These are phyloP conservation scores for Xerus inauris DNA, from an alignment of 2,113 vertebrate species.

Conservation along the genomic window DNA sequence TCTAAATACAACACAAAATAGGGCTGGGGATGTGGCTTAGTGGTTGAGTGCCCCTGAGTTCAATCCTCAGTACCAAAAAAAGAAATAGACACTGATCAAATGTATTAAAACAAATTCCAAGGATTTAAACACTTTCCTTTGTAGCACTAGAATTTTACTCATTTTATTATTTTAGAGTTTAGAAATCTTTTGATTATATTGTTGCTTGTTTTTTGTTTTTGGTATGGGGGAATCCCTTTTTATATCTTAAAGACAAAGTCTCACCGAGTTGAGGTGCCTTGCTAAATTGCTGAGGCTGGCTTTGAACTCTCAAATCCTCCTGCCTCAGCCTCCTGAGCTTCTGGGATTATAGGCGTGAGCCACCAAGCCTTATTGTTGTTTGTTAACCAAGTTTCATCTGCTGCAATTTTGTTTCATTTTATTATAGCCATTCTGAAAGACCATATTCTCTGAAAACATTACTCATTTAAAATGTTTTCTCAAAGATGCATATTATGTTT, in stretches of 20 bases:
- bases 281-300: no score
- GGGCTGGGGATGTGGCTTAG: no score
- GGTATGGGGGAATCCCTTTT: no score
- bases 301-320: no score
- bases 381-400: constrained; percentile 14
- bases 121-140: neutral
- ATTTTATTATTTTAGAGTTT: constrained; percentile 44
- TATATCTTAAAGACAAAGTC: no score
- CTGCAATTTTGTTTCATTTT: constrained; percentile 4
- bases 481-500: neutral
- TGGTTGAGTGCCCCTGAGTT: no score
- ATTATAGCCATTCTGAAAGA: constrained; percentile 44
- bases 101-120: constrained; percentile 3
- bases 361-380: neutral
- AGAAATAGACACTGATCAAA: neutral
- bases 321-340: no score
- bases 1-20: no score
- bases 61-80: no score
- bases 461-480: constrained; percentile 32
- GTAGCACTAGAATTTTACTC: neutral
- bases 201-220: neutral
- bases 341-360: no score
- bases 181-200: constrained; percentile 55
- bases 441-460: neutral
- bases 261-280: no score